Percentiles rank a stretch among this genome's conserved stretches.
These are phyloP conservation scores for Hippopotamyrus pictus DNA, from an alignment of 2,797 vertebrate species.

Conservation along the genomic window DNA sequence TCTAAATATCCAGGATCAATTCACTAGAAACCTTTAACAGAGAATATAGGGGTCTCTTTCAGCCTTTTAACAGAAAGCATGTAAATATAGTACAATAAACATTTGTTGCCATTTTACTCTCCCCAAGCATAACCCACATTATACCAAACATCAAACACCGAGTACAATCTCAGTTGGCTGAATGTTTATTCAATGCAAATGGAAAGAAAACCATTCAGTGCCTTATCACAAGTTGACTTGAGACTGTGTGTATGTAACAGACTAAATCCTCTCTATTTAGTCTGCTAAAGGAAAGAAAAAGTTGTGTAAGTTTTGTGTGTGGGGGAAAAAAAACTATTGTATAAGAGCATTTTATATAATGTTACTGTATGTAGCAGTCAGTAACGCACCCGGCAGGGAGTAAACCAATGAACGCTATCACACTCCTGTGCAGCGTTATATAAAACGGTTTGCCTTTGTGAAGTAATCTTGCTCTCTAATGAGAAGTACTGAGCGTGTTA, in stretches of 20 bases:
- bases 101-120: not conserved
- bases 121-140: not conserved
- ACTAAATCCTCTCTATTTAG: not conserved
- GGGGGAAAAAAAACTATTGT: not conserved
- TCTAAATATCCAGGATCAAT: constrained; percentile 61
- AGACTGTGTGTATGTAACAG: not conserved
- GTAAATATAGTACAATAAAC: not conserved
- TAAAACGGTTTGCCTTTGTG: not conserved
- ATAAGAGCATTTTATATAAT: not conserved
- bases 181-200: not conserved
- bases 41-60: constrained; percentile 38
- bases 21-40: constrained; percentile 59
- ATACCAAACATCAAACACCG: not conserved
- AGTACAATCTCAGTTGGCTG: not conserved
- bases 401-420: not conserved
- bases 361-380: not conserved
- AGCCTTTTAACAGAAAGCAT: not conserved
- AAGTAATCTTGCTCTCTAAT: not conserved
- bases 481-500: not conserved
- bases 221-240: not conserved
- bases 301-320: not conserved
- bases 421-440: not conserved
- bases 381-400: not conserved
- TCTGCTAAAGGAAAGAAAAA: not conserved
- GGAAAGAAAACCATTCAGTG: not conserved